Evolutionary conservation across 2,797 vertebrate genomes (phyloP), one percentile per base, ranked within the genome.

Genomic region (Mallotus villosus): DNA sequence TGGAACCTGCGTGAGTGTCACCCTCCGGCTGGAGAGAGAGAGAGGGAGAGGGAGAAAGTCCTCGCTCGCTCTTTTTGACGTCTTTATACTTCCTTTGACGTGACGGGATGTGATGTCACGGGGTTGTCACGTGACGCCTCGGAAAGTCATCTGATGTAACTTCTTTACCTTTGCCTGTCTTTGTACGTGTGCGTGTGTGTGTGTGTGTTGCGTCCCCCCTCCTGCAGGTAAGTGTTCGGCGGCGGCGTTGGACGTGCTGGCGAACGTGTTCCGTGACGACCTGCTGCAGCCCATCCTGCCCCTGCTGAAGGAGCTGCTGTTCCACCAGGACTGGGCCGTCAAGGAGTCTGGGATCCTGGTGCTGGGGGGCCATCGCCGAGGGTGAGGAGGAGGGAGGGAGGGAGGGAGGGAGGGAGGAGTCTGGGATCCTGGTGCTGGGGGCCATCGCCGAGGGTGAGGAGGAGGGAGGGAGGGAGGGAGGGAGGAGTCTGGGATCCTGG

Each of bases 261-360:
- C 97, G 22, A 98, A 98, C 70, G 97, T 98, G 78, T 98, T 98
- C 87, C 93, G 96, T 69, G 97, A 98, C 68, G 96, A 98, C 70
- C 94, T 98, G 79, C 82, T 98, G 82, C 93, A 95, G 58, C 96
- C 96, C 86, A 93, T 98, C 79, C 92, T 98, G 80, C 97, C 96
- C 0, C 92, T 98, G 5, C 91, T 98, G 84, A 98, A 98, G 86
- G 97, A 98, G 83, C 88, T 98, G 74, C 96, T 98, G 64, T 98
- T 98, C 89, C 96, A 98, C 78, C 95, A 92, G 0, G 97, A 98
- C 59, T 98, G 97, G 97, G 95, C 96, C 53, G 90, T 97, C 74
- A 98, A 98, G 88, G 97, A 98, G 92, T 98, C 97, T 0, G 97
- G 97, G 83, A 98, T 98, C 81, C 92, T 98, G 57, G 97, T 98